These are phyloP conservation scores for Pogonocichla stellata DNA, from an alignment of 2,113 vertebrate genomes.

Conservation along the genomic window DNA sequence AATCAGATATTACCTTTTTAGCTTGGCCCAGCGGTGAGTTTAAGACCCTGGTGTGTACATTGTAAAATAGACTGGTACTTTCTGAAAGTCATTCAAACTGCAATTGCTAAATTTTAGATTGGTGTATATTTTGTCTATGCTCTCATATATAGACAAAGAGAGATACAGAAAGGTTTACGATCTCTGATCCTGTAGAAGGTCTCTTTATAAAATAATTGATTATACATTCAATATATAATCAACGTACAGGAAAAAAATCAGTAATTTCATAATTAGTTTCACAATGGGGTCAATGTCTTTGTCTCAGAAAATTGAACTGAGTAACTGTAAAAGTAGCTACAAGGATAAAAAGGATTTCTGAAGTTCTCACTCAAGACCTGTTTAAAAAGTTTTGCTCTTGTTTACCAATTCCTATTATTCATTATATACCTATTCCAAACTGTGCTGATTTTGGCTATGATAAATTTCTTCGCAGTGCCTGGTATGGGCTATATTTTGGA, in stretches of 20 bases:
- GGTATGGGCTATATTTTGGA: neutral
- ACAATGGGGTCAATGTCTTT: neutral
- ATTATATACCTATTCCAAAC: neutral
- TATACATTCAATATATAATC: neutral
- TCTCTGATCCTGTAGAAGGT: neutral
- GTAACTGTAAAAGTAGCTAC: neutral
- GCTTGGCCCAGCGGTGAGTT: constrained; percentile 29
- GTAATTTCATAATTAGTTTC: neutral
- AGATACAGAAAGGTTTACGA: neutral
- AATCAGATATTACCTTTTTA: constrained; percentile 60
- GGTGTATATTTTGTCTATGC: neutral
- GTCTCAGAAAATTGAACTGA: neutral
- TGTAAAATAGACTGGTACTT: neutral
- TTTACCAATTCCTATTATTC: neutral
- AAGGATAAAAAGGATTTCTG: neutral
- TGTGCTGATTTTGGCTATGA: neutral
- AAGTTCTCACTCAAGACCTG: neutral
- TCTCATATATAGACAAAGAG: neutral
- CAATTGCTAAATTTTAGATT: constrained; percentile 18
- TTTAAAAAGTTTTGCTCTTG: neutral
- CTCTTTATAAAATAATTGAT: neutral
- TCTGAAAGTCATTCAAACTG: neutral
- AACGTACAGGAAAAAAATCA: neutral
- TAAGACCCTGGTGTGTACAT: neutral
- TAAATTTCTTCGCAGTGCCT: neutral